Base-by-base conservation (phyloP, 2,113 vertebrate genomes). In the Propithecus coquereli region DNA sequence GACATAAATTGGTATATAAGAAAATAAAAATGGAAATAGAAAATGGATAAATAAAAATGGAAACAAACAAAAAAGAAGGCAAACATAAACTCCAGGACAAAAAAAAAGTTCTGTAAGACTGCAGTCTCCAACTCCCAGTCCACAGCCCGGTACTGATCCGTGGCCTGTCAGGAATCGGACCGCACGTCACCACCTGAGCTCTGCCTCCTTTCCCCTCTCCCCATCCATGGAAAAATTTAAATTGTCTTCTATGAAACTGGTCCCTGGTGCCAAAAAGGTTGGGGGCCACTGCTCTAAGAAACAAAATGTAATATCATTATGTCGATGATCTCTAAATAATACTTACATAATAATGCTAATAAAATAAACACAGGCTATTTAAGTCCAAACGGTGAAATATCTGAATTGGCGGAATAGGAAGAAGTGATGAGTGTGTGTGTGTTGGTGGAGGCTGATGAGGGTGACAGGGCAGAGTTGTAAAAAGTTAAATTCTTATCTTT, bases 11-110 rank as follows among this genome's bases (percentile, higher is more conserved):
- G 27, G 11, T 77, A 59, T 63, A 59, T 23, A 47, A 52, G 59
- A 93, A 96, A 45, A 54, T 47, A 77, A 87, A 66, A 57, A 54
- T 54, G 52, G 52, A 54, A 54, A 54, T 18, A 54, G 52, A 18
- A 18, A 54, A 54, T 54, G 17, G 52, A 54, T 54, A 54, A 54
- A 54, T 54, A 54, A 54, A 54, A 54, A 54, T 54, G 17, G 17
- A 54, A 54, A 18, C 52, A 54, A 76, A 90, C 13, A 88, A 92
- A 85, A 91, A 77, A 23, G 32, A 86, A 90, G 50, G 40, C 45
- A 97, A 91, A 79, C 70, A 43, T 47, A 77, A 95, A 90, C 40
- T 86, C 37, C 12, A 79, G 43, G 47, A 73, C 91, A 84, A 90
- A 93, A 0, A 3, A 87, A 95, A 87, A 76, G 32, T 45, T 86